These are phyloP conservation scores for Cololabis saira DNA, from an alignment of 2,113 vertebrate species.

Conservation along the genomic window DNA sequence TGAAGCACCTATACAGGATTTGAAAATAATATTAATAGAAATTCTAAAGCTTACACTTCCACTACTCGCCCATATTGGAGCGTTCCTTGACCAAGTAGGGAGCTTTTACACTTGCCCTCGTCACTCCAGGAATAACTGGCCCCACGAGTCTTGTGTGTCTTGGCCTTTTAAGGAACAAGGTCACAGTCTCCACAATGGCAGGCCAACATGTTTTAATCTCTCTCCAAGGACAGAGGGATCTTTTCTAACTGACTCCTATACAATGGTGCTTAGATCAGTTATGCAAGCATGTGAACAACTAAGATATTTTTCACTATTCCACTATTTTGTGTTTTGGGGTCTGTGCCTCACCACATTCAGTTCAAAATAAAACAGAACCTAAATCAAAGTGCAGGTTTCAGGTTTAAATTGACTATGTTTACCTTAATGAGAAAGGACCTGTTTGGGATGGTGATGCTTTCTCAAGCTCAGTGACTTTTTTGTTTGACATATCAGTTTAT, in stretches of 20 bases:
- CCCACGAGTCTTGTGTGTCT: slow-evolving; percentile 39
- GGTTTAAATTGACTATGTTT: too few species aligned
- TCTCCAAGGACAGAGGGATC: slow-evolving; percentile 39
- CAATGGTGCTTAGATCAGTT: too few species aligned
- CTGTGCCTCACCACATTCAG: too few species aligned
- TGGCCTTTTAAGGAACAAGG: slow-evolving; percentile 59
- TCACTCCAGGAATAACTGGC: slow-evolving; percentile 44
- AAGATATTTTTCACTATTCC: too few species aligned
- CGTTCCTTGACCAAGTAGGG: slow-evolving; percentile 15
- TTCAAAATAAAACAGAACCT: too few species aligned
- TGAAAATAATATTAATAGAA: slow-evolving; percentile 8
- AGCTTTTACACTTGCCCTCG: slow-evolving; percentile 19
- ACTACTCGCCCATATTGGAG: not conserved
- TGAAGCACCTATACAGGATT: not conserved
- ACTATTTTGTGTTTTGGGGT: too few species aligned
- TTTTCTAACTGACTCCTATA: slow-evolving; percentile 25
- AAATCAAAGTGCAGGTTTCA: too few species aligned
- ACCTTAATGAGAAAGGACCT: too few species aligned
- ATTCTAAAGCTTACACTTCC: slow-evolving; percentile 12
- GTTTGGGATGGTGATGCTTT: too few species aligned
- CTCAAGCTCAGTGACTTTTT: too few species aligned
- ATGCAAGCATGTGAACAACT: too few species aligned
- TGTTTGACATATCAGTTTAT: slow-evolving; percentile 1
- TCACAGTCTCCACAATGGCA: slow-evolving; percentile 57
- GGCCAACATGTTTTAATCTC: slow-evolving; percentile 20